These are phyloP conservation scores for Zaprionus ornatus DNA, from an alignment of 1,140 invertebrate species.

Conservation along the genomic window DNA sequence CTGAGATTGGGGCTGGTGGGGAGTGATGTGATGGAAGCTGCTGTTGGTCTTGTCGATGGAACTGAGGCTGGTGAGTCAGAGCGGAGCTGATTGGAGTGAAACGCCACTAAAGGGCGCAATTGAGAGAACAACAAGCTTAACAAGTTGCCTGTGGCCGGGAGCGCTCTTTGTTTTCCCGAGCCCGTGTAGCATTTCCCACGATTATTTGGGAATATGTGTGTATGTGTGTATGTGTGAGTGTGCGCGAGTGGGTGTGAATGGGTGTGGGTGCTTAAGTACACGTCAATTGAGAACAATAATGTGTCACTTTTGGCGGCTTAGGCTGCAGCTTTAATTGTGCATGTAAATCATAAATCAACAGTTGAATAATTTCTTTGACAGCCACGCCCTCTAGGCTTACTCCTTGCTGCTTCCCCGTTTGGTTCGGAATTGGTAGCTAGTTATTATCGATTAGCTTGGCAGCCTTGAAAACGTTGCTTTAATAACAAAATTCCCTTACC, in stretches of 20 bases:
- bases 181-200: conserved; percentile 11
- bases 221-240: not conserved
- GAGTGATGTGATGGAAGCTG: not conserved
- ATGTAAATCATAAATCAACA: conserved; percentile 73
- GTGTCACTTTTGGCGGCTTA: conserved; percentile 61
- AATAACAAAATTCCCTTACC: conserved; percentile 20
- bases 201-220: conserved; percentile 5
- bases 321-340: conserved; percentile 54
- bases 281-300: conserved; percentile 60
- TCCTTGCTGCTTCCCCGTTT: not conserved
- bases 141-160: conserved; percentile 55
- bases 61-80: not conserved
- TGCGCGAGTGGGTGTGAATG: conserved; percentile 16
- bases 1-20: not conserved
- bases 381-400: not conserved
- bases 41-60: not conserved
- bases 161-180: conserved; percentile 37
- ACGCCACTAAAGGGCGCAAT: conserved; percentile 65
- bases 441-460: conserved; percentile 63
- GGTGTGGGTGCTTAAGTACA: conserved; percentile 10
- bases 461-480: conserved; percentile 45
- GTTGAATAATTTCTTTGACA: conserved; percentile 51
- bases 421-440: conserved; percentile 22
- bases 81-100: conserved; percentile 39
- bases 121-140: conserved; percentile 75